Evolutionary conservation across 2,113 vertebrate species (phyloP), one percentile per base, ranked within the genome.

Genomic region (Plotosus lineatus): DNA sequence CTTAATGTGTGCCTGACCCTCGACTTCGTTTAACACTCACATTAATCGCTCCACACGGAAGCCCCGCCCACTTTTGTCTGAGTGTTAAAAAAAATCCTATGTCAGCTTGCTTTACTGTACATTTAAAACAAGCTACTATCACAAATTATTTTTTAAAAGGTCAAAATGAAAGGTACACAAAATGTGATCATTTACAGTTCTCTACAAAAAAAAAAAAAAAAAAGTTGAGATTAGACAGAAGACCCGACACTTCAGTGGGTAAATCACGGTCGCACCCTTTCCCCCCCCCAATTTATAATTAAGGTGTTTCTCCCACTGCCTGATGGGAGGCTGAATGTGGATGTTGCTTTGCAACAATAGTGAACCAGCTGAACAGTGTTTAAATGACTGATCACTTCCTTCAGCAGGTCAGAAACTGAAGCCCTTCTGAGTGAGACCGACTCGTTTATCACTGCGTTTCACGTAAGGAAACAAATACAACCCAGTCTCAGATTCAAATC

Each of bases 291-390:
- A 14, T 80, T 81, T 55, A 31, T 60, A 77, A 58, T 14, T 33
- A 80, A n/a, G 36, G 65, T 42, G 42, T 61, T 71, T 76, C 58
- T 61, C 72, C 84, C 75, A n/a, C 36, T 55, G 80, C 61, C 71
- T 73, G 81, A 77, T 77, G 51, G 66, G 73, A 71, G 26, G 74
- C 53, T 80, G 33, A n/a, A 63, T 75, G 38, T 84, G 50, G 73
- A 85, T 74, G 84, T 85, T 83, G 78, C 84, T 85, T 85, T 80
- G 84, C 81, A 85, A 85, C 84, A 85, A 83, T 85, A 85, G 42
- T 38, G 76, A 80, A 85, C 36, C 53, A 6, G 73, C 50, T 75
- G 74, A 82, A 74, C 42, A 28, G 68, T 53, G 58, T 68, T 79
- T 56, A 65, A 78, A 78, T 19, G 60, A 73, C 80, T 53, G 78